Conservation (phyloP, 2,113 vertebrate species). For the Nanorana parkeri region DNA sequence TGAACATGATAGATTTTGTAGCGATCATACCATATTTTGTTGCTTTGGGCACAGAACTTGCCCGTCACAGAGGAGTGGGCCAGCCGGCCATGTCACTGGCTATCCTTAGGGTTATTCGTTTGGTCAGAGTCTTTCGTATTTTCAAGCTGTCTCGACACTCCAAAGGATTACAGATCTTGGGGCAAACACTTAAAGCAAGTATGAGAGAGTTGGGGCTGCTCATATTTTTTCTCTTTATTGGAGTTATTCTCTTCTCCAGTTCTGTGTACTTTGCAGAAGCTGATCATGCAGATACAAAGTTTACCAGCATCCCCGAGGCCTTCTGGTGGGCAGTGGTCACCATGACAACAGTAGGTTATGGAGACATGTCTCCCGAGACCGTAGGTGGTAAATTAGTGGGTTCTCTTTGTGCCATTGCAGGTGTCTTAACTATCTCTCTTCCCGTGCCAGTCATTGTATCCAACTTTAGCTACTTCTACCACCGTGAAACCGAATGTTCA, state of each 20-base stretch:
- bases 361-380: slow-evolving; percentile 89
- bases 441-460: slow-evolving; percentile 93
- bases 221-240: slow-evolving; percentile 96
- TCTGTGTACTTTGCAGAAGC: slow-evolving; percentile 91
- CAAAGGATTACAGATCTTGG: slow-evolving; percentile 89
- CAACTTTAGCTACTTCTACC: slow-evolving; percentile 95
- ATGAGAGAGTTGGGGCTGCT: slow-evolving; percentile 89
- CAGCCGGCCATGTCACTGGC: slow-evolving; percentile 86
- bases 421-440: slow-evolving; percentile 91
- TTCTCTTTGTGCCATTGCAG: slow-evolving; percentile 91
- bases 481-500: slow-evolving; percentile 82
- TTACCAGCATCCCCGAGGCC: slow-evolving; percentile 90
- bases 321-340: slow-evolving; percentile 96
- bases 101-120: slow-evolving; percentile 85
- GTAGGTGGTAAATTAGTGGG: slow-evolving; percentile 91
- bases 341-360: slow-evolving; percentile 93
- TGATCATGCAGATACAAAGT: slow-evolving; percentile 76
- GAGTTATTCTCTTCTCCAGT: slow-evolving; percentile 91
- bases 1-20: slow-evolving; percentile 93
- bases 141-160: slow-evolving; percentile 93
- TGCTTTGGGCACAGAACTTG: slow-evolving; percentile 86
- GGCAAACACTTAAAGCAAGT: slow-evolving; percentile 90
- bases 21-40: slow-evolving; percentile 93
- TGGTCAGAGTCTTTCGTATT: slow-evolving; percentile 89
- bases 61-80: slow-evolving; percentile 75